Base-by-base conservation (phyloP, 2,797 vertebrate species). In the Notolepis coatsorum region DNA sequence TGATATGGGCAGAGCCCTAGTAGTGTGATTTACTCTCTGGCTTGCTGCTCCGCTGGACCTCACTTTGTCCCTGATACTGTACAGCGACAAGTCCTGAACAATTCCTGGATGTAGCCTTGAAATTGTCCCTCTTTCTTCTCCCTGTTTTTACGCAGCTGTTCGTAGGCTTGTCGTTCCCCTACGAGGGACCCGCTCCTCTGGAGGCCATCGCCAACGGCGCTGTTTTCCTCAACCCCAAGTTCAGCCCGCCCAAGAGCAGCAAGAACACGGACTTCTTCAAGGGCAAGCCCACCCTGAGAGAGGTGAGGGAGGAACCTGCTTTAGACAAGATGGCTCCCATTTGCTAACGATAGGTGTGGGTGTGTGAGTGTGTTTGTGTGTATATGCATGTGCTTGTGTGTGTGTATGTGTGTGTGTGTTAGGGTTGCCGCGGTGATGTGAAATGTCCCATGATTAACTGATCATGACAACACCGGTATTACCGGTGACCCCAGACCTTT, bases 241-340 rank as follows among this genome's bases (percentile, higher is more conserved):
- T 99, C 84, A 94, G 68, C 68, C 97, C 96, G 2, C 91, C 97
- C 0, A 99, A 98, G 90, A 99, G 97, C 88, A 99, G 97, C 93
- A 98, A 99, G 88, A 99, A 98, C 85, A 96, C 97, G 0, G 97
- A 99, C 76, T 99, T 99, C 90, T 99, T 99, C 89, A 99, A 97
- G 83, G 97, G 97, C 54, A 99, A 99, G 38, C 97, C 97, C 72
- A 99, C 97, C 0, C 89, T 98, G 53, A 91, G 97, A 92, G 97
- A 99, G 96, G 97, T 99, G 85, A 91, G 33, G 5, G 15, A 7
- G 17, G 39, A 17, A 7, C 20, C 13, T 42, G 17, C 20, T 17
- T 20, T 2, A 6, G n/a, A 13, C 6, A 39, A 15, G 17, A 13
- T 1, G 17, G 13, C 8, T 17, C 18, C 9, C 7, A 41, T 7